Base-by-base conservation (phyloP, 1,140 invertebrate species). In the Chlorops oryzae region DNA sequence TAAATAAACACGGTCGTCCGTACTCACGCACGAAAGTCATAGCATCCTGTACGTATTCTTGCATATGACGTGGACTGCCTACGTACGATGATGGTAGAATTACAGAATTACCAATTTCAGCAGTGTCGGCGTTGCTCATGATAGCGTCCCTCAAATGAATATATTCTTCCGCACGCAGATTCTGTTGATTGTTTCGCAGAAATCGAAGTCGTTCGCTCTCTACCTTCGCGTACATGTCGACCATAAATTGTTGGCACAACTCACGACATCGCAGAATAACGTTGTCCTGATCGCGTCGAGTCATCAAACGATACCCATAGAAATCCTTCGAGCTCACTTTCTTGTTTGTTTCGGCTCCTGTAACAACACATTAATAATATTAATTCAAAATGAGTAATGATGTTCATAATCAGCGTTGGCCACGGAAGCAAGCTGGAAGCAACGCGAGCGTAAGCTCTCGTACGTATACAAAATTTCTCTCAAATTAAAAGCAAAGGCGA, bases 21-120 rank as follows among this genome's bases (percentile, higher is more conserved):
- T 70, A 72, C 28, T 24, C 24, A n/a, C 73, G 57, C 6, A 79
- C 77, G 58, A 77, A 79, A 3, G 63, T 50, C 62, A 79, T 76
- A 2, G 72, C 73, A 61, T 78, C 76, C 61, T 78, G 74, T 20
- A 67, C 57, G 35, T 72, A 67, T 54, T 78, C 72, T 37, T 77
- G 74, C 62, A 78, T 71, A 49, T 75, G 63, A 5, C 76, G 49
- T 20, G 72, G 71, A 52, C 73, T 65, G 17, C 63, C 67, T 5
- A 57, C 60, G 51, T 63, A 73, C 13, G 63, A 55, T 41, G 71
- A 72, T 13, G 76, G 74, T 7, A 78, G 54, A 55, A 77, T 75
- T 0, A 71, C 52, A 46, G 60, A 51, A 54, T 59, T 48, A 23
- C 73, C 72, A 32, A 74, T 18, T 54, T 68, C 55, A 48, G 55